These are phyloP conservation scores for Porites divaricata DNA, from an alignment of 92 coral and sea anemone genomes.

Conservation along the genomic window DNA sequence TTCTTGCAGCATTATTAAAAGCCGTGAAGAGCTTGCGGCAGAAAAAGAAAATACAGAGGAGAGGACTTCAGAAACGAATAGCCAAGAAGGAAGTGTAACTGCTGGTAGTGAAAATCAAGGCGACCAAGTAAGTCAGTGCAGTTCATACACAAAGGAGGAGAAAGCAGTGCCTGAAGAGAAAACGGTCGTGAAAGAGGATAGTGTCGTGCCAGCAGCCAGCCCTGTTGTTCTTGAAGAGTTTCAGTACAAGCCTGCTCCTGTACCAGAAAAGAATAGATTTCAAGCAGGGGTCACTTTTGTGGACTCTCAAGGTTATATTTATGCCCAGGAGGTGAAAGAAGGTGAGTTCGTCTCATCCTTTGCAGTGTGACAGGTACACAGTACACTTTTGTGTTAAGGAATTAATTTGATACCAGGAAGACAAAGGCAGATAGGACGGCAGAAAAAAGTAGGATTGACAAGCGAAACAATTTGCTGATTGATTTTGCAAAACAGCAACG, in stretches of 20 bases:
- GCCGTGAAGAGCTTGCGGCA: conserved; percentile 27
- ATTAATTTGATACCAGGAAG: neutral
- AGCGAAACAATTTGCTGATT: too few species aligned
- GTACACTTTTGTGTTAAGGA: neutral
- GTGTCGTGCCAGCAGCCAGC: neutral
- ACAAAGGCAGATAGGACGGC: too few species aligned
- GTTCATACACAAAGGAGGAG: conserved; percentile 28
- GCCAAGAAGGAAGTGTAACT: neutral
- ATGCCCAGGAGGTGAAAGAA: conserved; percentile 86
- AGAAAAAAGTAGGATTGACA: too few species aligned
- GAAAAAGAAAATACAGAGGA: conserved; percentile 1
- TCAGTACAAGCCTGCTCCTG: conserved; percentile 68
- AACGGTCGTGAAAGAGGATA: neutral
- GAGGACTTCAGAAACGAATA: neutral
- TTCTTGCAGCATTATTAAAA: conserved; percentile 49
- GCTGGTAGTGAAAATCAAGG: conserved; percentile 9
- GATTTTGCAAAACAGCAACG: too few species aligned
- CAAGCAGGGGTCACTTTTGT: conserved; percentile 88
- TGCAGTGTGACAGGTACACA: neutral
- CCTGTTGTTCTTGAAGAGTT: conserved; percentile 14
- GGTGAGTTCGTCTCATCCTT: conserved; percentile 33
- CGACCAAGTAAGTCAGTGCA: conserved; percentile 15
- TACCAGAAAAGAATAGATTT: conserved; percentile 67
- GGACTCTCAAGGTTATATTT: conserved; percentile 89
- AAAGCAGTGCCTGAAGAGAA: conserved; percentile 19